Base-by-base conservation (phyloP, 2,888 invertebrate species). In the Ophion obscuratus region DNA sequence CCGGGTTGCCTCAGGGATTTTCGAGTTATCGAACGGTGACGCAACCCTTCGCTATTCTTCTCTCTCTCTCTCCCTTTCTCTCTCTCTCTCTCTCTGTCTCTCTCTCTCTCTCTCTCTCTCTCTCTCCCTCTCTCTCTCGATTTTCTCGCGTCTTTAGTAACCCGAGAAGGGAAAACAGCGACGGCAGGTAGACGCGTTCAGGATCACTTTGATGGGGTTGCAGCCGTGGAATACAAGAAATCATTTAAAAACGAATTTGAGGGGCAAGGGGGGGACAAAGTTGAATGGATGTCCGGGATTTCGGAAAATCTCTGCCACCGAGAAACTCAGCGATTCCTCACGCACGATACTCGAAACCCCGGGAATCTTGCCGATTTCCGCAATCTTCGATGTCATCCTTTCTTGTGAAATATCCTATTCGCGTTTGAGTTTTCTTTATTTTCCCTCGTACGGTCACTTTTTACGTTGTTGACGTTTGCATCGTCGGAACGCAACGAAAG, bases 81-180 rank as follows among this genome's bases (percentile, higher is more conserved):
- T 59, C 40, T 40, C 40, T 40, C 40, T 40, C 40, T 40, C 40
- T 40, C 40, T 9, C 40, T 93, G 61, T 75, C 10, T 73, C 7
- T 27, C 11, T 74, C 20, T 74, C 62, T 36, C 67, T 36, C 31
- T 24, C 27, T 78, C 67, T 93, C 67, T 75, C 10, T 73, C 2
- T 27, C 11, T 74, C 20, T 74, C 62, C 4, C 67, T 17, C 31
- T 24, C 27, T 78, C 67, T 78, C 24, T 44, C 40, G 59, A 93
- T 93, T 93, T 93, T 92, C 92, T 92, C 86, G 86, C 90, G 92
- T 92, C 93, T 93, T 93, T 92, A 93, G 93, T 93, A 93, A 94
- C 91, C 47, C 83, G 87, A 88, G 88, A 88, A 85, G 77, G 73
- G 79, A 86, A 87, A 88, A 87, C 80, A 88, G 75, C 67, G 62